phyloP scores from a whole-genome alignment of 2,888 invertebrate species.

The Troides aeacus region DNA sequence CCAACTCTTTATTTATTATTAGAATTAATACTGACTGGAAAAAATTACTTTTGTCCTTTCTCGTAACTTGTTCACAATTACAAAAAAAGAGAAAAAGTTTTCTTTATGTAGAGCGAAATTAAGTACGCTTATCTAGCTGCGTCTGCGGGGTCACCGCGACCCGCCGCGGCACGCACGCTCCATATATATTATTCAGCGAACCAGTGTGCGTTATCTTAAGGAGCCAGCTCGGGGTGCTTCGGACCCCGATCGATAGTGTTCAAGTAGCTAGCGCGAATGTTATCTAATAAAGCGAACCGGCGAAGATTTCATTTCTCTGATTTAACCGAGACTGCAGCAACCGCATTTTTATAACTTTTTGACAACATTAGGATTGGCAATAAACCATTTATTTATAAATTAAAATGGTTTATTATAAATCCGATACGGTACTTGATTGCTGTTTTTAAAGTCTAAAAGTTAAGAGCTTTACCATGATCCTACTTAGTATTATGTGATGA shows the following conservation, averaged over 20 bases:
- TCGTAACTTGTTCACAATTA: background rate
- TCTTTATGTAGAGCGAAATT: background rate
- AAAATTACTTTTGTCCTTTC: no score
- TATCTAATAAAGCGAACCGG: slow-evolving; percentile 12
- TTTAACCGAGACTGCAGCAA: background rate
- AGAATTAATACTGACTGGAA: no score
- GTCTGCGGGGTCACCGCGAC: slow-evolving; percentile 12
- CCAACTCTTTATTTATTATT: no score
- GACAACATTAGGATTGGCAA: no score
- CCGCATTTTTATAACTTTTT: background rate
- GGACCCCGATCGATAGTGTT: slow-evolving; percentile 16
- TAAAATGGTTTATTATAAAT: no score
- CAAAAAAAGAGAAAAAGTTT: background rate
- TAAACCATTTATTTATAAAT: no score
- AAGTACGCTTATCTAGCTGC: slow-evolving; percentile 3
- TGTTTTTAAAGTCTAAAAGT: background rate
- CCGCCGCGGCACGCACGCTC: slow-evolving; percentile 9
- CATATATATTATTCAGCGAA: slow-evolving; percentile 23
- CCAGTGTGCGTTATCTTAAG: slow-evolving; percentile 23
- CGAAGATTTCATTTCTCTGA: slow-evolving; percentile 5
- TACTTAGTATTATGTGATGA: no score
- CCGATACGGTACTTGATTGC: no score
- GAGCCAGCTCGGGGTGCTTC: slow-evolving; percentile 12
- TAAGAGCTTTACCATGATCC: no score
- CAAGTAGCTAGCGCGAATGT: slow-evolving; percentile 5